Base-by-base conservation (phyloP, 2,797 vertebrate species). In the Catostomus latipinnis region DNA sequence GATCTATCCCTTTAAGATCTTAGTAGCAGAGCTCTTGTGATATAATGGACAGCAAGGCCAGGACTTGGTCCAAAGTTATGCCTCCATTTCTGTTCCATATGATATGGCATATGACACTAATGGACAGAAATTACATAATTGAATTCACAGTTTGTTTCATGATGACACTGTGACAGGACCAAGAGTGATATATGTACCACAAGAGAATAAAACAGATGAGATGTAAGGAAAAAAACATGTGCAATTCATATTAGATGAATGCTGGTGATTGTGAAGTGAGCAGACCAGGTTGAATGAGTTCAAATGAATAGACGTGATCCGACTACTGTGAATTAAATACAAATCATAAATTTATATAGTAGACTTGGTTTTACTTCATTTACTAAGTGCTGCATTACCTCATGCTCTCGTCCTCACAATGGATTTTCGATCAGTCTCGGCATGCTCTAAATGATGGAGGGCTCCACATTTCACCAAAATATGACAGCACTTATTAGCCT, bases 381-480 rank as follows among this genome's bases (percentile, higher is more conserved):
- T 96, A 95, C 96, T 97, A 97, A 98, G 96, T 97, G 96, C 95
- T 96, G 95, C 95, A 96, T 97, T 96, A 97, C 96, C 95, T 99
- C 97, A 97, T 96, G 93, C 95, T 96, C 94, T 91, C 92, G 94
- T 95, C 94, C 94, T 94, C 94, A 95, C 95, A 94, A 96, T 96
- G 94, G 96, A 96, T 97, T 97, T 97, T 92, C 96, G 89, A 96
- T 98, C 96, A 98, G 96, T 98, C 96, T 95, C 89, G 60, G 71
- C 91, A 89, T 82, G 91, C 94, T 95, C 95, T 93, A 95, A 93
- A 95, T 96, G 96, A 97, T 95, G 94, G 96, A 97, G 93, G 92
- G 93, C 92, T 93, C 95, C 93, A 94, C 96, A 95, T 94, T 96
- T 96, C 95, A 95, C 89, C 60, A 93, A 94, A 83, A 95, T 95